These are phyloP conservation scores for Andricus quercusramuli DNA, from an alignment of 2,888 invertebrate species.

Conservation along the genomic window DNA sequence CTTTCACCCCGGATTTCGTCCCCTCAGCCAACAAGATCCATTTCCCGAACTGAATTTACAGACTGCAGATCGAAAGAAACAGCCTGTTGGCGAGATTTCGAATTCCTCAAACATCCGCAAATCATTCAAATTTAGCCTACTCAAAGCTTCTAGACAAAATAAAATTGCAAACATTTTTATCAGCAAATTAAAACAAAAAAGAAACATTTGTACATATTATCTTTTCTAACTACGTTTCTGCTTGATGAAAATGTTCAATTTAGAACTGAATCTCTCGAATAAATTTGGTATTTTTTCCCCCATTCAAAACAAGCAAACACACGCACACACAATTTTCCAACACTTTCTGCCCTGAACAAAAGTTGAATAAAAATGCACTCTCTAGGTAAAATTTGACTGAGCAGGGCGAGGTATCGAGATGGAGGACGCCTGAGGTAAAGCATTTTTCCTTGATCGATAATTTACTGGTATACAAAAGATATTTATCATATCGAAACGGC, in stretches of 20 bases:
- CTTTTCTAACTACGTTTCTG: background rate
- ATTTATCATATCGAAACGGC: slow-evolving; percentile 62
- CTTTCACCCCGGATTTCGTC: slow-evolving; percentile 15
- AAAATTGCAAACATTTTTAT: background rate
- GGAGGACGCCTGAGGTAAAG: slow-evolving; percentile 65
- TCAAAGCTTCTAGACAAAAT: background rate
- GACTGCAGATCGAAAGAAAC: background rate
- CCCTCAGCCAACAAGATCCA: slow-evolving; percentile 6
- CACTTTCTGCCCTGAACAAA: slow-evolving; percentile 7
- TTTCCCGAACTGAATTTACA: background rate
- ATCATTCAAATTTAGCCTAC: background rate
- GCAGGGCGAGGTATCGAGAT: slow-evolving; percentile 39
- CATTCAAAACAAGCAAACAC: slow-evolving; percentile 12
- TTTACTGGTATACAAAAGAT: slow-evolving; percentile 29
- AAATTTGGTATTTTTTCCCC: background rate
- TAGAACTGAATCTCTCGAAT: background rate
- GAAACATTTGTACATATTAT: background rate
- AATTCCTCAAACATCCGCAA: slow-evolving; percentile 5
- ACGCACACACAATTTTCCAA: slow-evolving; percentile 26
- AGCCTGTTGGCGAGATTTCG: slow-evolving; percentile 14
- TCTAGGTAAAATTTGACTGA: slow-evolving; percentile 19
- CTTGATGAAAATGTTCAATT: background rate
- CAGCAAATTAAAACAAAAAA: background rate
- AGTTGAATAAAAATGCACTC: slow-evolving; percentile 15
- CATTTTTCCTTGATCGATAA: slow-evolving; percentile 53